phyloP scores from a whole-genome alignment of 2,888 invertebrate species.

The Drymonia ruficornis region DNA sequence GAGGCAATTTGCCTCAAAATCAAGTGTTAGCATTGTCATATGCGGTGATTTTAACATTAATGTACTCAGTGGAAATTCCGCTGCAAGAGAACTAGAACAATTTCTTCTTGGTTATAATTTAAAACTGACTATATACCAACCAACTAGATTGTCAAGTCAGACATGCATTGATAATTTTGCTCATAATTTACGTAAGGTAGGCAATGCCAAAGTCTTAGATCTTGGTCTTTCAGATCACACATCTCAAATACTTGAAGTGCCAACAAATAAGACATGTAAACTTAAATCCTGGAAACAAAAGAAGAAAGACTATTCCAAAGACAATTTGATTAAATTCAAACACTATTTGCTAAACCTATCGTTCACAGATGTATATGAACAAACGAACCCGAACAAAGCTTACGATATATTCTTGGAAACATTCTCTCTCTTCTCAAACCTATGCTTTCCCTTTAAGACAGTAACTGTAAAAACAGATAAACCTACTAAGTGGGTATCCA shows the following conservation, averaged over 20 bases:
- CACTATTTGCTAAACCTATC: background rate
- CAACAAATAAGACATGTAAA: constrained; percentile 1
- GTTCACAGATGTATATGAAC: constrained; percentile 9
- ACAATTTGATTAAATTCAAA: constrained; percentile 10
- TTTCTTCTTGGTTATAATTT: constrained; percentile 2
- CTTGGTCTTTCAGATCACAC: constrained; percentile 6
- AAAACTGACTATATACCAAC: background rate
- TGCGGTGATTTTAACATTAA: background rate
- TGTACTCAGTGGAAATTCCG: constrained; percentile 3
- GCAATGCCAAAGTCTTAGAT: constrained; percentile 1
- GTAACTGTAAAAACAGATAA: constrained; percentile 5
- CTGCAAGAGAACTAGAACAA: background rate
- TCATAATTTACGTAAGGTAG: constrained; percentile 4
- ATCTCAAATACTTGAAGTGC: constrained; percentile 5
- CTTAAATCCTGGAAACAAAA: constrained; percentile 1
- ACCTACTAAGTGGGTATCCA: constrained; percentile 8
- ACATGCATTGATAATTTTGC: constrained; percentile 11
- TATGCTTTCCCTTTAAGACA: constrained; percentile 8
- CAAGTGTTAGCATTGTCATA: background rate
- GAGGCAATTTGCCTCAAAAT: background rate
- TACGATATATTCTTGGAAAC: constrained; percentile 8
- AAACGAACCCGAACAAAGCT: constrained; percentile 4
- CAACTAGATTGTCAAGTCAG: constrained; percentile 4
- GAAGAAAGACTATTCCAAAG: background rate
- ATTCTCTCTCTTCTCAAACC: constrained; percentile 4